Percentiles rank a stretch among this genome's conserved stretches.
Conservation (phyloP, 2,888 invertebrate genomes). For the Chromoteleia sp. region DNA sequence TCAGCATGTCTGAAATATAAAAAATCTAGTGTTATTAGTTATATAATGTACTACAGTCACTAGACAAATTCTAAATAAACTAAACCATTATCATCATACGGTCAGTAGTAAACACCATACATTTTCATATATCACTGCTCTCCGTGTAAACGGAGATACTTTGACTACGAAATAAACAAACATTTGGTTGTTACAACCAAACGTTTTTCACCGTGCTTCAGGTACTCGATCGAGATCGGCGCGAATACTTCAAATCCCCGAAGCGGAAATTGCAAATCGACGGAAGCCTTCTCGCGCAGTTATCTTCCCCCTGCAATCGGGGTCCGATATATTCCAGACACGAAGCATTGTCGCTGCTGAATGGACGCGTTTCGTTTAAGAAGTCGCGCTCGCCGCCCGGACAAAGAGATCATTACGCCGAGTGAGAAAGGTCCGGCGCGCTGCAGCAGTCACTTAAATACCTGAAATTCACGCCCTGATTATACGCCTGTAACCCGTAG, state of each 20-base stretch:
- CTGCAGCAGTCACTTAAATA: constrained; percentile 80
- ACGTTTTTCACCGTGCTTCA: too few species aligned
- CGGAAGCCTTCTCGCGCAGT: constrained; percentile 71
- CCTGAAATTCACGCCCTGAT: constrained; percentile 82
- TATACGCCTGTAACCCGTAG: constrained; percentile 74
- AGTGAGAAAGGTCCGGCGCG: constrained; percentile 76
- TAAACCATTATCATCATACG: too few species aligned
- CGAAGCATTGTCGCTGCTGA: constrained; percentile 80
- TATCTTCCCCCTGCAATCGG: constrained; percentile 81
- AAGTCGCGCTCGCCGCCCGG: constrained; percentile 77
- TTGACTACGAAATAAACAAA: too few species aligned
- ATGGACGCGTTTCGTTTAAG: constrained; percentile 80
- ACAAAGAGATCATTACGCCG: constrained; percentile 83
- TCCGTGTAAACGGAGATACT: too few species aligned
- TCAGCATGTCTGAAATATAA: too few species aligned
- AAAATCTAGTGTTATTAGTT: too few species aligned
- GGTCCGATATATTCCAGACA: constrained; percentile 81
- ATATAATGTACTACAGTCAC: too few species aligned
- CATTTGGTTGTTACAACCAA: too few species aligned
- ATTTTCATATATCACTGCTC: too few species aligned
- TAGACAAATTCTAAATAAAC: too few species aligned
- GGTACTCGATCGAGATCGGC: constrained; percentile 22
- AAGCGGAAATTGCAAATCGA: constrained; percentile 58
- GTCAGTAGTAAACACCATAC: too few species aligned
- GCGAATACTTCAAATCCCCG: constrained; percentile 33